Conservation (phyloP, 2,113 vertebrate species). For the Boleophthalmus pectinirostris region DNA sequence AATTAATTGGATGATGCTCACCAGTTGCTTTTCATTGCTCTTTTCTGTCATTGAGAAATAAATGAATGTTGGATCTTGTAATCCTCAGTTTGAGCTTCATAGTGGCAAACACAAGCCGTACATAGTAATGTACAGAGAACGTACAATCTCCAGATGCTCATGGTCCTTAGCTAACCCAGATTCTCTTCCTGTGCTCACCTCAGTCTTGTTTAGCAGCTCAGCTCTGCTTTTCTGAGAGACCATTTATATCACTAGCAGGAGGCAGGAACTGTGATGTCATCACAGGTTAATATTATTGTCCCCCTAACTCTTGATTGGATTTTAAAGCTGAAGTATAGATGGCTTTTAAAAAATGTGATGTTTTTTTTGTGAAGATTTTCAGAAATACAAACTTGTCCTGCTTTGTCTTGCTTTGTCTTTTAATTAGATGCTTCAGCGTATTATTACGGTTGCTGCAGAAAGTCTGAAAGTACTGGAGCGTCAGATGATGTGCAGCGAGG, state of each 20-base stretch:
- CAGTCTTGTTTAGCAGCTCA: constrained; percentile 21
- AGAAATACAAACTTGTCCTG: background rate
- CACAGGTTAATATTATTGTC: background rate
- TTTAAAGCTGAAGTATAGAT: background rate
- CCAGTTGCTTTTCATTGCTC: constrained; percentile 62
- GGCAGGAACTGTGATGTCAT: constrained; percentile 54
- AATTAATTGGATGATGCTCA: constrained; percentile 41
- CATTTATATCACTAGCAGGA: constrained; percentile 47
- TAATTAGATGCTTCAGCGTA: constrained; percentile 88
- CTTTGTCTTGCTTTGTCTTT: background rate
- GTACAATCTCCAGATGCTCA: constrained; percentile 36
- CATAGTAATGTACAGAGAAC: constrained; percentile 52
- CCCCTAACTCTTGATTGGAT: background rate
- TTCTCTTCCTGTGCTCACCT: constrained; percentile 51
- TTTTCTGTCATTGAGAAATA: constrained; percentile 50
- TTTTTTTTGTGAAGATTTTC: no score
- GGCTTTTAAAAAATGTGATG: background rate
- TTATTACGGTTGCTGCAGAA: constrained; percentile 82
- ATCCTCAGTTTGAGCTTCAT: constrained; percentile 36
- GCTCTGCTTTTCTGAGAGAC: constrained; percentile 37
- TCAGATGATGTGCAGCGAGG: constrained; percentile 82
- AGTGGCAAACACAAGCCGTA: constrained; percentile 33
- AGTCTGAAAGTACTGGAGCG: constrained; percentile 83
- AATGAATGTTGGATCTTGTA: constrained; percentile 48
- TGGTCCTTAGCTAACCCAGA: constrained; percentile 60